Base-by-base conservation (phyloP, 2,113 vertebrate species). In the Pomatostomus ruficeps region DNA sequence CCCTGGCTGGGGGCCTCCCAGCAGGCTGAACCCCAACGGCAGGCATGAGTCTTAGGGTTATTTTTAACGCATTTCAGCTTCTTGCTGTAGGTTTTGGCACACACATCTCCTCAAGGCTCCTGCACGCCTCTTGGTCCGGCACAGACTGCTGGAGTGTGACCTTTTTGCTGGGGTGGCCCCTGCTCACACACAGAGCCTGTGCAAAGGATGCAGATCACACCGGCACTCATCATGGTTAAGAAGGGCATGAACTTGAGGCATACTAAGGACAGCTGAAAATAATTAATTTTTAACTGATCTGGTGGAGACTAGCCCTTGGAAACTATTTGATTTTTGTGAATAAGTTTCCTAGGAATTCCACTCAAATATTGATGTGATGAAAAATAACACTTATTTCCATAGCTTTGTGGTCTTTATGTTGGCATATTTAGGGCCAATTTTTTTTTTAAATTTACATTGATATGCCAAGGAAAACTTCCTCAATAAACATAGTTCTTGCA, bases 381-480 rank as follows among this genome's bases (percentile, higher is more conserved):
- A 59, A 86, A 63, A 17, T 22, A 84, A 31, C 46, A 40, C 52
- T 73, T 42, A 31, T 73, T 81, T 85, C 78, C 62, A 25, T 14
- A 67, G 75, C 49, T 85, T 68, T 81, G n/a, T 61, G 36, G 70
- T 58, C 71, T 90, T 92, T 70, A 89, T 71, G 48, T 89, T 8
- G 11, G 63, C 13, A 8, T 90, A 48, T 73, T 82, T 75, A 75
- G 52, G 72, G 81, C 48, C 51, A 40, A 3, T 61, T 91, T 65
- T 88, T 65, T 88, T 59, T 82, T 40, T 7, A 31, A 73, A 51
- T 85, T 82, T 43, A 12, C 33, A 21, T 51, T 0, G 0, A 66
- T 75, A 89, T 10, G 81, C 93, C 89, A 97, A 96, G 62, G 72
- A 93, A 93, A 93, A 94, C 74, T 96, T 90, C 89, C 91, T 92